Conservation (phyloP, 2,888 invertebrate genomes). For the Ecliptopera silaceata region DNA sequence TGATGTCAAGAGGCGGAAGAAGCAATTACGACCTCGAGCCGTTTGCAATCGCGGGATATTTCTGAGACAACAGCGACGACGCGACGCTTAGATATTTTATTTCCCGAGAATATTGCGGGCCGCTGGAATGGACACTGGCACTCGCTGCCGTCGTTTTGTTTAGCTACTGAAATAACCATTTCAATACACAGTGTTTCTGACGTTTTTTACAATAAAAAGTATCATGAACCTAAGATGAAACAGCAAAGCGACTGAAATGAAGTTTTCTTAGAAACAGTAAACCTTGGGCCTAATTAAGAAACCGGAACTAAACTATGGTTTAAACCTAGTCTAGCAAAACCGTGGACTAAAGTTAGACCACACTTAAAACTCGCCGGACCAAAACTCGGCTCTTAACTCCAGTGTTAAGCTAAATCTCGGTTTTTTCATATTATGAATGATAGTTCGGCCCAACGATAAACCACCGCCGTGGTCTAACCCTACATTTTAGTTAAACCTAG, state of each 20-base stretch:
- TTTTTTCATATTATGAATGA: too few species aligned
- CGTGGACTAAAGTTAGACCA: too few species aligned
- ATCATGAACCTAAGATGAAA: neutral
- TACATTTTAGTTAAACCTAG: too few species aligned
- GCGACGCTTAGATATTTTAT: conserved; percentile 58
- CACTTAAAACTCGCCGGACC: too few species aligned
- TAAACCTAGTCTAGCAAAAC: too few species aligned
- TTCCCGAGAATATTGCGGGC: conserved; percentile 55
- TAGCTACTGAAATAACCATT: conserved; percentile 26
- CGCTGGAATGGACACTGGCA: conserved; percentile 40
- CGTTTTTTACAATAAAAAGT: conserved; percentile 1
- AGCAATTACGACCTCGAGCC: conserved; percentile 70
- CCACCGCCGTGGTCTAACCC: too few species aligned
- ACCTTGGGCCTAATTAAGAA: too few species aligned
- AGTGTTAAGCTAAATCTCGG: too few species aligned
- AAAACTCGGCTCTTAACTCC: too few species aligned
- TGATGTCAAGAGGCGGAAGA: conserved; percentile 76
- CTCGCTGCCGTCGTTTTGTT: conserved; percentile 22
- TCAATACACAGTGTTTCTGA: conserved; percentile 19
- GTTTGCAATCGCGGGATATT: conserved; percentile 65
- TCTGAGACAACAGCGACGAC: conserved; percentile 55
- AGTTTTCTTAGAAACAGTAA: neutral
- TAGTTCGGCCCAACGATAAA: too few species aligned
- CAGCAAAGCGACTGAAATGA: neutral
- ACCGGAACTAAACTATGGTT: too few species aligned